Conservation (phyloP, 2,113 vertebrate species). For the Hemicordylus capensis region DNA sequence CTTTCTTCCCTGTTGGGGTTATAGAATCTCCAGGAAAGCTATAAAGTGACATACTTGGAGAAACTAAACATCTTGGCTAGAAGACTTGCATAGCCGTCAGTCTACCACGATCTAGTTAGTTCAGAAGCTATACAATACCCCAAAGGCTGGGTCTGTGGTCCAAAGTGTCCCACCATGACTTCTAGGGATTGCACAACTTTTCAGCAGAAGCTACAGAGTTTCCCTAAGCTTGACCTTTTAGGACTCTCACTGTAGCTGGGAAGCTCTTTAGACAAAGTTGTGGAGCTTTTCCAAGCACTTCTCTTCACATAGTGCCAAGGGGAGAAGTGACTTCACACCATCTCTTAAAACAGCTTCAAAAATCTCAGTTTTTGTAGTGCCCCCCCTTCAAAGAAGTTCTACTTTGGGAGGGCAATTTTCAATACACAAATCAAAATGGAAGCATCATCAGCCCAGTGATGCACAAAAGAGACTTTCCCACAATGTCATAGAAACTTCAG, state of each 20-base stretch:
- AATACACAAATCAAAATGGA: background rate
- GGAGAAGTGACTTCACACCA: background rate
- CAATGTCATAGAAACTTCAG: background rate
- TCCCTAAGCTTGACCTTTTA: background rate
- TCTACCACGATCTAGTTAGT: no score
- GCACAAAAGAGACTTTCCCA: background rate
- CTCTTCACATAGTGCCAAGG: background rate
- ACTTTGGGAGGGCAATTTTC: background rate
- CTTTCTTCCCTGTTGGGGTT: background rate
- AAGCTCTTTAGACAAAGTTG: background rate
- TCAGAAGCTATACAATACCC: background rate
- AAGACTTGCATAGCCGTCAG: background rate
- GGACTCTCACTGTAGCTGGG: background rate
- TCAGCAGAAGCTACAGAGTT: background rate
- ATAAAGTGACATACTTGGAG: background rate
- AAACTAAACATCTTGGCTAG: background rate
- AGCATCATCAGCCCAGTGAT: background rate
- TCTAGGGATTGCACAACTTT: background rate
- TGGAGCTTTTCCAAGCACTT: background rate
- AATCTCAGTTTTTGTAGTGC: background rate
- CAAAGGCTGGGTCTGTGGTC: background rate
- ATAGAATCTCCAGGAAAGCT: background rate
- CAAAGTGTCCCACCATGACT: background rate
- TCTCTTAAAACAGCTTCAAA: background rate
- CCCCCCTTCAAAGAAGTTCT: background rate